phyloP scores from a whole-genome alignment of 2,888 invertebrate species.

The Agrochola litura region DNA sequence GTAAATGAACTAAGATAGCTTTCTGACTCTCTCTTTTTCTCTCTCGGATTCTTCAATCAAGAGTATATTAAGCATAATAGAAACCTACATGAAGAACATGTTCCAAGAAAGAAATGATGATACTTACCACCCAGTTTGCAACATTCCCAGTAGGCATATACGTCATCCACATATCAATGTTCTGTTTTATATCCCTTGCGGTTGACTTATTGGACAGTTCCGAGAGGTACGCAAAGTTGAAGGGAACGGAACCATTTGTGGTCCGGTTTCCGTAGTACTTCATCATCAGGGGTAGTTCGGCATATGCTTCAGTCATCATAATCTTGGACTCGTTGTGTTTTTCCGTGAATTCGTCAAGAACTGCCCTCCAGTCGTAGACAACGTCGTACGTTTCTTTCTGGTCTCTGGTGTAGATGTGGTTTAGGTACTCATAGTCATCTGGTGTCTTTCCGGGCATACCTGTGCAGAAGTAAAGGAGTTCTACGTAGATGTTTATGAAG shows the following conservation, averaged over 20 bases:
- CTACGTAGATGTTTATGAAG: background rate
- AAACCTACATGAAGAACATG: background rate
- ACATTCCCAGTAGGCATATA: slow-evolving; percentile 89
- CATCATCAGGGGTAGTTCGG: slow-evolving; percentile 86
- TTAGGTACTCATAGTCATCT: slow-evolving; percentile 88
- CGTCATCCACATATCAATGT: slow-evolving; percentile 90
- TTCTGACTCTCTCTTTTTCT: background rate
- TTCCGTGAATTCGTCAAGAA: slow-evolving; percentile 89
- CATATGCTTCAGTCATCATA: slow-evolving; percentile 92
- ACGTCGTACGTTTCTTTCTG: slow-evolving; percentile 90
- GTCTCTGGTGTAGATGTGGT: slow-evolving; percentile 90
- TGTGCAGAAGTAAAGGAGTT: background rate
- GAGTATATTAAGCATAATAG: background rate
- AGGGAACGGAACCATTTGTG: slow-evolving; percentile 90
- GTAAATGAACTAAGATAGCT: too few species aligned
- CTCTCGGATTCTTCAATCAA: background rate
- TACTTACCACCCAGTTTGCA: slow-evolving; percentile 93
- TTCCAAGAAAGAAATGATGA: background rate
- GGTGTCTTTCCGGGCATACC: slow-evolving; percentile 66
- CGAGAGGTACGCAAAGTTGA: slow-evolving; percentile 92
- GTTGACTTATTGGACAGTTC: slow-evolving; percentile 86
- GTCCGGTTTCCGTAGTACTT: slow-evolving; percentile 90
- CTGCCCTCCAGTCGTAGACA: slow-evolving; percentile 91
- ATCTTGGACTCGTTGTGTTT: slow-evolving; percentile 83
- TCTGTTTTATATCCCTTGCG: slow-evolving; percentile 87